A percentile compares a stretch with the other conserved stretches of the same genome.
phyloP scores from a whole-genome alignment of 2,888 invertebrate genomes.

The Scaptomyza caliginosa region DNA sequence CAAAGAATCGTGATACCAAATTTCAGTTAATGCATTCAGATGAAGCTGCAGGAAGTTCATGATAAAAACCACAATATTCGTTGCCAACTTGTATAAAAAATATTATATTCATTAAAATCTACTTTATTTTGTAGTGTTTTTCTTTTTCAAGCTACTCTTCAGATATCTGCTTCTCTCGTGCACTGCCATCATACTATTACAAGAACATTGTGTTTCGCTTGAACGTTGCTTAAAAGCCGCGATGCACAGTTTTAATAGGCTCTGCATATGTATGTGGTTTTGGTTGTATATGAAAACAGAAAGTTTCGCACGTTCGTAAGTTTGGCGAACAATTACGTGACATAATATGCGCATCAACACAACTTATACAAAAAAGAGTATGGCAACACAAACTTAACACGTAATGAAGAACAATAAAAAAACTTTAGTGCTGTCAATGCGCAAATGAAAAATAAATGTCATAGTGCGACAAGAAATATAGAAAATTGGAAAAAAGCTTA shows the following conservation, averaged over 20 bases:
- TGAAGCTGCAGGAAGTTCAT: not conserved
- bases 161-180: constrained; percentile 24
- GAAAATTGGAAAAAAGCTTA: not conserved
- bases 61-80: not conserved
- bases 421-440: constrained; percentile 12
- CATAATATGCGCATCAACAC: constrained; percentile 46
- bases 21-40: constrained; percentile 12
- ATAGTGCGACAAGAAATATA: not conserved
- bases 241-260: constrained; percentile 5
- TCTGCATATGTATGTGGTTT: constrained; percentile 7
- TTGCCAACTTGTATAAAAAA: not conserved
- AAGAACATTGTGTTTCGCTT: constrained; percentile 4
- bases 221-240: constrained; percentile 36
- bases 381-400: constrained; percentile 35
- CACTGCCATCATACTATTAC: constrained; percentile 29
- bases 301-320: constrained; percentile 61
- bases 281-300: constrained; percentile 20
- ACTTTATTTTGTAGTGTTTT: constrained; percentile 6
- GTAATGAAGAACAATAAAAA: constrained; percentile 23
- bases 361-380: constrained; percentile 5
- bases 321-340: constrained; percentile 66
- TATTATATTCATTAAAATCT: constrained; percentile 22
- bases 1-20: constrained; percentile 3
- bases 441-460: constrained; percentile 14
- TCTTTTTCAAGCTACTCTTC: constrained; percentile 28